Percentiles rank a stretch among this genome's conserved stretches.
Conservation (phyloP, 2,797 vertebrate genomes). For the Enteromius mattozi region DNA sequence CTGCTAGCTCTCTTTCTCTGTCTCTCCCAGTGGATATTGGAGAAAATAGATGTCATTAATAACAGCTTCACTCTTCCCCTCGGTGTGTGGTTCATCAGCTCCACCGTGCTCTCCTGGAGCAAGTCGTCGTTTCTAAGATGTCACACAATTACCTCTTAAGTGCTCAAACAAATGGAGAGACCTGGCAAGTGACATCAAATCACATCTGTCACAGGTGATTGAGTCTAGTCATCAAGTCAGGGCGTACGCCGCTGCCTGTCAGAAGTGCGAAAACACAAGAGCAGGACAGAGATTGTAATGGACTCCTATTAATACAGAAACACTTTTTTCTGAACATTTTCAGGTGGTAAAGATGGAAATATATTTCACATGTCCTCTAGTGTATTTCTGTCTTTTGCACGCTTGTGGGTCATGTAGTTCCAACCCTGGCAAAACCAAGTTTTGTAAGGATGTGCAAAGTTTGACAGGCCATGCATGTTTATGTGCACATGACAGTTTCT, state of each 20-base stretch:
- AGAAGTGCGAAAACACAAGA: slow-evolving; percentile 62
- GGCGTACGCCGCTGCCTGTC: slow-evolving; percentile 62
- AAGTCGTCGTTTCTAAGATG: slow-evolving; percentile 86
- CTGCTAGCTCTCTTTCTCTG: slow-evolving; percentile 21
- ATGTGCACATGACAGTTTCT: not conserved
- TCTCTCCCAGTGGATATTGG: slow-evolving; percentile 70
- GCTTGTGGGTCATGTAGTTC: slow-evolving; percentile 42
- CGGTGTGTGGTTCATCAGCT: slow-evolving; percentile 77
- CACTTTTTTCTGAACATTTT: slow-evolving; percentile 68
- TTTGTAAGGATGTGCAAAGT: slow-evolving; percentile 62
- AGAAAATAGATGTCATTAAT: slow-evolving; percentile 85
- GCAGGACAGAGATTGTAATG: slow-evolving; percentile 83
- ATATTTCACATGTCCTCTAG: slow-evolving; percentile 24
- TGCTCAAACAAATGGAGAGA: slow-evolving; percentile 99
- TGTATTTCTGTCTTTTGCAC: slow-evolving; percentile 60
- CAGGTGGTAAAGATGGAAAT: slow-evolving; percentile 11
- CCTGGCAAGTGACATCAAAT: slow-evolving; percentile 96
- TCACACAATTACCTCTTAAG: slow-evolving; percentile 99
- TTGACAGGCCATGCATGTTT: slow-evolving; percentile 43
- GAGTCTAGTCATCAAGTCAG: slow-evolving; percentile 94
- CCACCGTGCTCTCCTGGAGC: slow-evolving; percentile 73
- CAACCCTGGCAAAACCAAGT: slow-evolving; percentile 52
- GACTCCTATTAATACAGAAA: slow-evolving; percentile 96
- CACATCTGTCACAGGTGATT: slow-evolving; percentile 99
- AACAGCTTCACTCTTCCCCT: slow-evolving; percentile 81